Conservation (phyloP, 1,140 invertebrate species). For the Drosophila ogumai region DNA sequence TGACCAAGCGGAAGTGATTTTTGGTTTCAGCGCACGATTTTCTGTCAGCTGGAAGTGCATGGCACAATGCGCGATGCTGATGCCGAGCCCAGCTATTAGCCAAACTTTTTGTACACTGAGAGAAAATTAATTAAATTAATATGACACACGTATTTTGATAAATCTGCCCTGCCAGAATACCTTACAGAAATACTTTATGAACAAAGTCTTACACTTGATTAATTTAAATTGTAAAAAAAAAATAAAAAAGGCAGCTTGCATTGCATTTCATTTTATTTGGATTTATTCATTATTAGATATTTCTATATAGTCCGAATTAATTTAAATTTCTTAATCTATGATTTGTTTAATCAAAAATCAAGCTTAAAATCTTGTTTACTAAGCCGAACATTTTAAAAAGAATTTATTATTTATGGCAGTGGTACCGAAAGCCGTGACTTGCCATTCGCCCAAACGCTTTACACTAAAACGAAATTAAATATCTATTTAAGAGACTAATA, state of each 20-base stretch:
- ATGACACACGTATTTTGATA: background rate
- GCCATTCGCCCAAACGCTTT: background rate
- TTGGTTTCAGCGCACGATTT: slow-evolving; percentile 59
- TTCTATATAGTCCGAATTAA: background rate
- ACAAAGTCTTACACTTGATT: no score
- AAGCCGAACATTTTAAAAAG: background rate
- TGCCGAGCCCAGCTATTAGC: slow-evolving; percentile 35
- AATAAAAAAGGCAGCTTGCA: background rate
- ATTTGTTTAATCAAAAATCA: background rate
- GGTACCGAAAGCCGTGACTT: background rate
- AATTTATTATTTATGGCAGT: background rate
- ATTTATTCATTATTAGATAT: background rate
- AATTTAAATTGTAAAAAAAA: background rate
- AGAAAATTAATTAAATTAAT: background rate
- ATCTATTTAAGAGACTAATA: background rate
- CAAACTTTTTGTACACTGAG: slow-evolving; percentile 40
- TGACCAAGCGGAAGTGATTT: slow-evolving; percentile 75
- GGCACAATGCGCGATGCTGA: slow-evolving; percentile 25
- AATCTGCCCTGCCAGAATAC: no score
- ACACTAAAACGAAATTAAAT: background rate
- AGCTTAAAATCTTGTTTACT: background rate
- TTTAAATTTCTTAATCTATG: background rate
- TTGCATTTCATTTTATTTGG: background rate
- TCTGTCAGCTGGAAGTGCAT: slow-evolving; percentile 36
- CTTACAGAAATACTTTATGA: no score